These are phyloP conservation scores for Lagria hirta DNA, from an alignment of 2,888 invertebrate genomes.

Conservation along the genomic window DNA sequence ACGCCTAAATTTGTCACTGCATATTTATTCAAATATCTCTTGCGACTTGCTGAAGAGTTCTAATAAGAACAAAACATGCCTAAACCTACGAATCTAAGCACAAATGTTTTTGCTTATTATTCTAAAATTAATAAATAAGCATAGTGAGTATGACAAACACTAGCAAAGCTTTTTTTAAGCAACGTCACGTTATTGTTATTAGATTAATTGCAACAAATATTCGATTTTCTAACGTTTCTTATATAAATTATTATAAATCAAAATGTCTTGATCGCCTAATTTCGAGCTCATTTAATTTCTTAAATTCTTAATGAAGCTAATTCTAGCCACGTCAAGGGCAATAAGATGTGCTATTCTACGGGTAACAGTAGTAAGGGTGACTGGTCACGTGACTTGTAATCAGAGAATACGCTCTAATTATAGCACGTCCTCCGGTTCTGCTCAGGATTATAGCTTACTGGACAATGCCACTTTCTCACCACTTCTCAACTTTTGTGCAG, in stretches of 20 bases:
- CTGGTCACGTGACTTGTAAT: slow-evolving; percentile 51
- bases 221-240: slow-evolving; percentile 23
- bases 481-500: too few relatives aligned
- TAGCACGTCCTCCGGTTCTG: slow-evolving; percentile 26
- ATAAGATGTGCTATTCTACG: slow-evolving; percentile 46
- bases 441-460: slow-evolving; percentile 20
- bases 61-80: too few relatives aligned
- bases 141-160: too few relatives aligned
- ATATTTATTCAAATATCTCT: too few relatives aligned
- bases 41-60: too few relatives aligned
- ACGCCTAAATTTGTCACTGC: too few relatives aligned
- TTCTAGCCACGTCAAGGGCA: slow-evolving; percentile 46
- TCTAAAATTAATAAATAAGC: too few relatives aligned
- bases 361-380: slow-evolving; percentile 45
- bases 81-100: too few relatives aligned
- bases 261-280: slow-evolving; percentile 17
- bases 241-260: slow-evolving; percentile 24
- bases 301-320: slow-evolving; percentile 46
- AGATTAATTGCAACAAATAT: too few relatives aligned
- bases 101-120: too few relatives aligned
- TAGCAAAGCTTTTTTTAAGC: too few relatives aligned
- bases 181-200: too few relatives aligned
- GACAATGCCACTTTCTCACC: slow-evolving; percentile 11
- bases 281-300: slow-evolving; percentile 23
- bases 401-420: slow-evolving; percentile 50